phyloP scores from a whole-genome alignment of 2,797 vertebrate genomes.

The Neosilurus mollespiculum region DNA sequence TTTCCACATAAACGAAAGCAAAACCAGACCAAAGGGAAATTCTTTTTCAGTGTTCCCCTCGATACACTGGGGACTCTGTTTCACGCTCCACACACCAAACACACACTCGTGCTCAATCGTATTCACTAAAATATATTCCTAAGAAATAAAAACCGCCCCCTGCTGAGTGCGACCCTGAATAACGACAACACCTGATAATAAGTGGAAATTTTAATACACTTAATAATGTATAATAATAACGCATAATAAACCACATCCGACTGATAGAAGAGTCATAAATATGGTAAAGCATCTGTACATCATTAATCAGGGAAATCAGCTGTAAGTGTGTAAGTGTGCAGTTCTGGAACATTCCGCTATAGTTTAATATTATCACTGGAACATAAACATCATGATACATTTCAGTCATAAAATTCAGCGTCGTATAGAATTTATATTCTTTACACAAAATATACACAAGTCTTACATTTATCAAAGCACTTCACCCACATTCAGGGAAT shows the following conservation, averaged over 20 bases:
- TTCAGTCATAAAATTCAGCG: conserved; percentile 69
- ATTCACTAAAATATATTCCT: background rate
- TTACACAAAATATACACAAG: conserved; percentile 94
- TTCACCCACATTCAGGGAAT: conserved; percentile 70
- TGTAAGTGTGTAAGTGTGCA: background rate
- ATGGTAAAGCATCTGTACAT: conserved; percentile 29
- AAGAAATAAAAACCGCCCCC: background rate
- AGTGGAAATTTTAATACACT: conserved; percentile 53
- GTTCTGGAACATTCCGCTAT: conserved; percentile 5
- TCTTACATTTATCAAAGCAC: conserved; percentile 83
- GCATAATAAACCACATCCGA: conserved; percentile 44
- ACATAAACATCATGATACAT: conserved; percentile 57
- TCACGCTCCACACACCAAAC: background rate
- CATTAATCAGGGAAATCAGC: conserved; percentile 13
- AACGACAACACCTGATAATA: conserved; percentile 35
- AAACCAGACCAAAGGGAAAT: conserved; percentile 51
- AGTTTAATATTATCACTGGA: conserved; percentile 32
- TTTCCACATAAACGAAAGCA: conserved; percentile 59
- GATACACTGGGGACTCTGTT: background rate
- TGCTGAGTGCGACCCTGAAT: background rate
- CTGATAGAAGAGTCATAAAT: conserved; percentile 58
- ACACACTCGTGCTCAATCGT: background rate
- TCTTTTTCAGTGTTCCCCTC: background rate
- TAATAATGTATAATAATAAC: conserved; percentile 36
- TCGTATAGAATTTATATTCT: conserved; percentile 73